Evolutionary conservation across 2,113 vertebrate genomes (phyloP).

Genomic region (Cygnus atratus): DNA sequence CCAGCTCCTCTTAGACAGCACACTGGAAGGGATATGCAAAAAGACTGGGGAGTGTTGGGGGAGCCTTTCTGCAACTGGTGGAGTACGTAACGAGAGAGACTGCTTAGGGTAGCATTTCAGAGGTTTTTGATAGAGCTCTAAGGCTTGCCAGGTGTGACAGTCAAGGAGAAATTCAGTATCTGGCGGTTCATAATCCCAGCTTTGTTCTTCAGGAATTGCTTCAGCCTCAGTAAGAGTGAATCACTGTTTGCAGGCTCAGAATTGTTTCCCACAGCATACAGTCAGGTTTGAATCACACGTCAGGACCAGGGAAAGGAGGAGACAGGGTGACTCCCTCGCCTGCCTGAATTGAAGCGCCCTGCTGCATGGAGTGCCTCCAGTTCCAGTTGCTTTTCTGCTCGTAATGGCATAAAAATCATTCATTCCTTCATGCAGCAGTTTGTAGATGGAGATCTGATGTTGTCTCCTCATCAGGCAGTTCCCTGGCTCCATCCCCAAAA

Average conservation of each 20-base stretch:
- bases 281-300: background rate
- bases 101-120: rapidly evolving
- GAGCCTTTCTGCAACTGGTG: background rate
- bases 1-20: background rate
- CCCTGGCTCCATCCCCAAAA: background rate
- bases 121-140: background rate
- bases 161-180: background rate
- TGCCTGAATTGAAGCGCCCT: background rate
- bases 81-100: background rate
- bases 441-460: background rate
- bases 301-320: background rate
- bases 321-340: background rate
- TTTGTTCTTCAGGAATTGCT: background rate
- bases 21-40: background rate
- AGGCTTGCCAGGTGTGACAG: background rate
- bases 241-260: background rate
- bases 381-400: background rate
- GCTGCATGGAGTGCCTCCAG: background rate
- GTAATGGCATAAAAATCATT: background rate
- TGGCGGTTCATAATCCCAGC: background rate
- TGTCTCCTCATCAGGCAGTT: background rate
- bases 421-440: background rate
- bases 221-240: background rate
- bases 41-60: background rate
- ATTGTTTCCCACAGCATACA: background rate